Percentiles rank a stretch among this genome's conserved stretches.
phyloP scores from a whole-genome alignment of 1,140 invertebrate genomes.

The Ostrea edulis region DNA sequence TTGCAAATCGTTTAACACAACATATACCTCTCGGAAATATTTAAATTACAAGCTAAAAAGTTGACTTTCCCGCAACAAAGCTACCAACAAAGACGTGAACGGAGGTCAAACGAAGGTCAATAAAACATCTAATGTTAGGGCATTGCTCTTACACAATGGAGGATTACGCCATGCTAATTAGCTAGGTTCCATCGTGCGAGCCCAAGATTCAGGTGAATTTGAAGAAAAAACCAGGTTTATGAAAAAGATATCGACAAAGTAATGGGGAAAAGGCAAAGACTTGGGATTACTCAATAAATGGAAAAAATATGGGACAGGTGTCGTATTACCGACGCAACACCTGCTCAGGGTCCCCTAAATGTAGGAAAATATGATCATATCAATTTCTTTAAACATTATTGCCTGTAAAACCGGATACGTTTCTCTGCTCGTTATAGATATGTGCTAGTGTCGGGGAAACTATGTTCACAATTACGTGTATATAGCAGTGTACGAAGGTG shows the following conservation, averaged over 20 bases:
- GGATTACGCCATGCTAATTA: conserved; percentile 37
- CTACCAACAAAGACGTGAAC: conserved; percentile 22
- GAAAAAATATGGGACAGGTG: conserved; percentile 35
- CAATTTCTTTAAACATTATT: not conserved
- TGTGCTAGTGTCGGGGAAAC: too few relatives aligned
- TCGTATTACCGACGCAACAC: conserved; percentile 18
- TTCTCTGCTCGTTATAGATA: too few relatives aligned
- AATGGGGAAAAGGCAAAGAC: conserved; percentile 22
- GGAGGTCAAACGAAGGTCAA: conserved; percentile 18
- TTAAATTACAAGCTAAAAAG: conserved; percentile 23
- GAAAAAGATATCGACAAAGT: conserved; percentile 35
- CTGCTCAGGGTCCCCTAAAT: conserved; percentile 2
- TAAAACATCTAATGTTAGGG: conserved; percentile 39
- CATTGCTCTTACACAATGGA: conserved; percentile 36
- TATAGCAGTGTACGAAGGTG: too few relatives aligned
- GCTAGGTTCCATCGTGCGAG: conserved; percentile 18
- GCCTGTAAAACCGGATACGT: not conserved
- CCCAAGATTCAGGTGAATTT: conserved; percentile 31
- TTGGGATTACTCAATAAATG: conserved; percentile 34
- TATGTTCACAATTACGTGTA: too few relatives aligned
- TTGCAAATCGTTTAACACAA: not conserved
- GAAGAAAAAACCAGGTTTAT: conserved; percentile 21
- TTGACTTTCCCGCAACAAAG: conserved; percentile 30
- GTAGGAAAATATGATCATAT: conserved; percentile 16
- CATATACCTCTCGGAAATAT: conserved; percentile 16